A percentile compares a stretch with the other conserved stretches of the same genome.
phyloP scores from a whole-genome alignment of 2,797 vertebrate genomes.

The Semotilus atromaculatus region DNA sequence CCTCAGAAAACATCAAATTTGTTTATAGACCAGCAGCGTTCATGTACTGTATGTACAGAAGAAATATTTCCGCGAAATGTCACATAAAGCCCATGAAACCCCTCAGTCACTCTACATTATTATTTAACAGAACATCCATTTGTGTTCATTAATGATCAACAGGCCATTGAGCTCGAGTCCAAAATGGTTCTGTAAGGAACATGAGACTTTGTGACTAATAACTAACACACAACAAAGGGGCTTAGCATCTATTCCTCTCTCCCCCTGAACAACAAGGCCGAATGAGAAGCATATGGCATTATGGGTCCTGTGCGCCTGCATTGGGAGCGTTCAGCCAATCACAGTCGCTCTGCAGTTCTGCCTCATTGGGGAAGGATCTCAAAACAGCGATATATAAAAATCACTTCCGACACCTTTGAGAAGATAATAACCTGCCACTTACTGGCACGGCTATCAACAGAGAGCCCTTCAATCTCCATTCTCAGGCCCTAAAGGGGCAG shows the following conservation, averaged over 20 bases:
- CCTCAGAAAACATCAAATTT: neutral
- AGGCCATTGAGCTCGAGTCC: constrained; percentile 19
- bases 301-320: constrained; percentile 24
- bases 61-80: constrained; percentile 5
- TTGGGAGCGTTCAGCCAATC: constrained; percentile 10
- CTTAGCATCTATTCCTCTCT: neutral
- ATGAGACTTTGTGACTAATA: constrained; percentile 23
- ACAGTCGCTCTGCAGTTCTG: neutral
- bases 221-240: neutral
- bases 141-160: constrained; percentile 44
- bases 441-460: constrained; percentile 25
- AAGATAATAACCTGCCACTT: constrained; percentile 61
- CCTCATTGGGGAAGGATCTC: constrained; percentile 37
- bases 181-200: constrained; percentile 20
- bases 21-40: neutral
- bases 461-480: constrained; percentile 42
- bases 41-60: neutral
- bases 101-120: neutral
- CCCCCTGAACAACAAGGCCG: neutral
- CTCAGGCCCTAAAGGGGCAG: constrained; percentile 73
- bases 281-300: constrained; percentile 56
- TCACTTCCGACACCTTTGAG: constrained; percentile 62
- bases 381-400: constrained; percentile 61
- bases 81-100: constrained; percentile 25
- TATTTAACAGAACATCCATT: constrained; percentile 1